These are phyloP conservation scores for Drosophila vallismaia DNA, from an alignment of 2,888 invertebrate genomes.

Conservation along the genomic window DNA sequence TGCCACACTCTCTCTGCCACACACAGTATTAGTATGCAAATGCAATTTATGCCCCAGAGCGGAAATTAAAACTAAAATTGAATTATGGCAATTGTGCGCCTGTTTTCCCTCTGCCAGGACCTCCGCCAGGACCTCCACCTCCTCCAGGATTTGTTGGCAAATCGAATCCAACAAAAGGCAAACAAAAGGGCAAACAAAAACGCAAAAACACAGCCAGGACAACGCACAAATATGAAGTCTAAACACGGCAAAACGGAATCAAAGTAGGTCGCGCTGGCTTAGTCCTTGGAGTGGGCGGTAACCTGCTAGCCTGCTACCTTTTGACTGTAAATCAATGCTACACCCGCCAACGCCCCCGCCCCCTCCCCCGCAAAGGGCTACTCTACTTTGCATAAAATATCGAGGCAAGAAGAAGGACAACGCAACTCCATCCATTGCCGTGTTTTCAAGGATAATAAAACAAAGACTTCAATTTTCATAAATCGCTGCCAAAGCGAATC, in stretches of 20 bases:
- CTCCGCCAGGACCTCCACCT: neutral
- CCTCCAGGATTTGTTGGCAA: conserved; percentile 19
- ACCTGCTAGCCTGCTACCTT: conserved; percentile 33
- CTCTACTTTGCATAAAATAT: conserved; percentile 72
- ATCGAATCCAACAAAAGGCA: conserved; percentile 32
- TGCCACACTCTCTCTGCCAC: conserved; percentile 20
- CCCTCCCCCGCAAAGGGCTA: conserved; percentile 15
- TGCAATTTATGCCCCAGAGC: conserved; percentile 72
- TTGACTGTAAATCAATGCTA: conserved; percentile 46
- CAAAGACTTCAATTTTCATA: conserved; percentile 79
- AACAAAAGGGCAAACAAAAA: conserved; percentile 12
- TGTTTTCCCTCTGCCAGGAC: neutral
- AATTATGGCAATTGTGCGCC: conserved; percentile 75
- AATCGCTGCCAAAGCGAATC: conserved; percentile 67
- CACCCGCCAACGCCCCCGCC: too few species aligned
- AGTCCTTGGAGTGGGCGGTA: conserved; percentile 22
- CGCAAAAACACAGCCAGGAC: neutral
- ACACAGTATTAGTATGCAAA: conserved; percentile 55
- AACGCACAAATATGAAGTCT: conserved; percentile 54
- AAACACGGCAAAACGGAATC: conserved; percentile 54
- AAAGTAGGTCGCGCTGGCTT: conserved; percentile 56
- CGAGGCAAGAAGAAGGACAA: conserved; percentile 45
- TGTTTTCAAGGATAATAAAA: conserved; percentile 60
- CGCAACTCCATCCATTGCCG: conserved; percentile 13
- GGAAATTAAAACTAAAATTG: conserved; percentile 81